Evolutionary conservation across 2,113 vertebrate genomes (phyloP), one percentile per base, ranked within the genome.

Genomic region (Epinephelus cyanopodus): DNA sequence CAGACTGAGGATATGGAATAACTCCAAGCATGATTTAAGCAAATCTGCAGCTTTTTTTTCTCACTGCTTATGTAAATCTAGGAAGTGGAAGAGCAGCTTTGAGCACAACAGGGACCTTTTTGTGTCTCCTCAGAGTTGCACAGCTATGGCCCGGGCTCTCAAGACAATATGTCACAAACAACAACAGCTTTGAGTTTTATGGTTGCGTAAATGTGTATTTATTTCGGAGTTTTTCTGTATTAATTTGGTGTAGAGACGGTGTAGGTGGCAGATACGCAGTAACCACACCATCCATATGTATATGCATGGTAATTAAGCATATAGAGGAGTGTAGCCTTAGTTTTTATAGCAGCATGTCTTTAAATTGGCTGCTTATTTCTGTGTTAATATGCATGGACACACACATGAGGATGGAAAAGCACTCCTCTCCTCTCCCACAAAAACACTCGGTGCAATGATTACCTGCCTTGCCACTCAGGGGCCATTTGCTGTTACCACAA

Each of bases 401-500:
- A 87, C 69, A 58, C 65, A 72, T 15, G 56, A 79, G 81, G 73
- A 61, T 2, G 74, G 77, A 80, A 92, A 87, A 87, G 79, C 86
- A 77, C 88, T 90, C 84, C 84, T 11, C n/a, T 76, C 54, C 62
- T 89, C 83, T 89, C 83, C 76, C 86, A 88, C 80, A 89, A 78
- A 92, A 90, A 91, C 85, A 89, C 87, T 85, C 85, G 65, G 77
- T 70, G 83, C 83, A 88, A 76, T 90, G 89, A 91, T 92, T 93
- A 93, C 92, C 92, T 94, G 90, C 90, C 87, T 80, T 89, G 87
- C 90, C 85, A 91, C 88, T 94, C 89, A 87, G 87, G 70, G 89
- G 85, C 92, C 92, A 93, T 92, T 92, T 90, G 91, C 90, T 92
- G 88, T 81, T 82, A 89, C 87, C 89, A 89, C 86, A 92, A 89